Evolutionary conservation across 2,797 vertebrate genomes (phyloP).

Genomic region (Sebastes paucispinis): DNA sequence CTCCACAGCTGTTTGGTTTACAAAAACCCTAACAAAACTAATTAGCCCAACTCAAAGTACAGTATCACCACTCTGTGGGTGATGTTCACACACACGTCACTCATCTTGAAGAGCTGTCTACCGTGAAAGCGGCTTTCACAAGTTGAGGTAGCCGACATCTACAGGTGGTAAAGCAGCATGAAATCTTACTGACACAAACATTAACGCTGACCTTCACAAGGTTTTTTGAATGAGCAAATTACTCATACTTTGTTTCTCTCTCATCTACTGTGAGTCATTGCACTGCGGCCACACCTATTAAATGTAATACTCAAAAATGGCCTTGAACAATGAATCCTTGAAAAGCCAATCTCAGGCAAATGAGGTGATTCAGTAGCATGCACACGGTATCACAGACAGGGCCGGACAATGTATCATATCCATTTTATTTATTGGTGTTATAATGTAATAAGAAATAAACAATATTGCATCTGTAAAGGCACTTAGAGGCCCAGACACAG

Average conservation of each 20-base stretch:
- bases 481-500: constrained; percentile 3
- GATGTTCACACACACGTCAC: neutral
- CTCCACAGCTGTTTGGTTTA: constrained; percentile 16
- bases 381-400: neutral
- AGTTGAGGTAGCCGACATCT: neutral
- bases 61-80: neutral
- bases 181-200: neutral
- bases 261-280: neutral
- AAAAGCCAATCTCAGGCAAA: neutral
- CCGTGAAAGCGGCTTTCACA: constrained; percentile 3
- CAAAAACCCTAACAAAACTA: constrained; percentile 9
- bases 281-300: neutral
- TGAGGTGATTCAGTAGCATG: neutral
- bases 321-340: constrained; percentile 6
- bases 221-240: neutral
- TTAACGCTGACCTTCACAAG: neutral
- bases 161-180: neutral
- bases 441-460: constrained; percentile 11
- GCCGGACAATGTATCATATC: neutral
- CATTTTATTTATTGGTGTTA: constrained; percentile 3
- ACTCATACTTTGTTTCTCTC: neutral
- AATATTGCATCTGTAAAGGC: neutral
- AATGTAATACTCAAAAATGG: neutral
- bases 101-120: constrained; percentile 6
- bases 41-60: constrained; percentile 15